A percentile compares a stretch with the other conserved stretches of the same genome.
phyloP scores from a whole-genome alignment of 2,113 vertebrate genomes.

The Mixornis gularis region DNA sequence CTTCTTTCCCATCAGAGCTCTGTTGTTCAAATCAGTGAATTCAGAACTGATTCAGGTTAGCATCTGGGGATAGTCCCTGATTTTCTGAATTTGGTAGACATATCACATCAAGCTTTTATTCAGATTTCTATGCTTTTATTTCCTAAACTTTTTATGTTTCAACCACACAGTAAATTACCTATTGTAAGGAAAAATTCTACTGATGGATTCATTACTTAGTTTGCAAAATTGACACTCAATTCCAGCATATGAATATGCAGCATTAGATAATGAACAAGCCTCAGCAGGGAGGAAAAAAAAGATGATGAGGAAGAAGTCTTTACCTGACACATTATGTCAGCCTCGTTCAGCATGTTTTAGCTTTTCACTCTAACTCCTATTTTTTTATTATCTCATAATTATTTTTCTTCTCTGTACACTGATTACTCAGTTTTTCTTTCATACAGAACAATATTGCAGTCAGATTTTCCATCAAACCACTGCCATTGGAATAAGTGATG shows the following conservation, averaged over 20 bases:
- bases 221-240: neutral
- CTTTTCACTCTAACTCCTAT: neutral
- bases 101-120: neutral
- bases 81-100: neutral
- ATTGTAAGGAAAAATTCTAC: neutral
- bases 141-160: neutral
- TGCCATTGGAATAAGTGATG: fast-evolving
- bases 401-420: neutral
- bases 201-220: neutral
- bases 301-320: neutral
- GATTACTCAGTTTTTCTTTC: neutral
- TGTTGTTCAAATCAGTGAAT: neutral
- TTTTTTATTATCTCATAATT: neutral
- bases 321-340: neutral
- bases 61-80: neutral
- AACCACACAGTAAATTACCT: neutral
- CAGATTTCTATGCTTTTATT: neutral
- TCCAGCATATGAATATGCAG: neutral
- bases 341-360: neutral
- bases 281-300: neutral
- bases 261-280: neutral
- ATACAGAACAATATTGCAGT: fast-evolving
- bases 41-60: neutral
- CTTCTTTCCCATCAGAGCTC: neutral
- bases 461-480: neutral